A percentile compares a stretch with the other conserved stretches of the same genome.
phyloP scores from a whole-genome alignment of 2,113 vertebrate genomes.

The Pitta sordida region DNA sequence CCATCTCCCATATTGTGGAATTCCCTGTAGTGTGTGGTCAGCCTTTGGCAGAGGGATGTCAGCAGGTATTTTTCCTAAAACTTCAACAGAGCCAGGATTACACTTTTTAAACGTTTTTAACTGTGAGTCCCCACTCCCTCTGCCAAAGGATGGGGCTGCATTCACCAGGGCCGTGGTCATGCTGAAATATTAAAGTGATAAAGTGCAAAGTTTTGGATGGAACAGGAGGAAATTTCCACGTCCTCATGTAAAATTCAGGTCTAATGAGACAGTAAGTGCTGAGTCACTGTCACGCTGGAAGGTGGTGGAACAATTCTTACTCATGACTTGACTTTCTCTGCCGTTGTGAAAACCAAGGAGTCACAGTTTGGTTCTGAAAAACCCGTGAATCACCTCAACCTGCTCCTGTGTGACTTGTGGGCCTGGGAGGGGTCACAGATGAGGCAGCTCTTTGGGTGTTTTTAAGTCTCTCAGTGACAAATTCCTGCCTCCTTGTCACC shows the following conservation, averaged over 20 bases:
- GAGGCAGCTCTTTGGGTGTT: background rate
- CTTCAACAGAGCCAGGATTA: background rate
- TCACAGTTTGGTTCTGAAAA: background rate
- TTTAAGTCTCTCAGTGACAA: background rate
- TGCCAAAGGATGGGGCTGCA: background rate
- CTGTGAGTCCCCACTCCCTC: background rate
- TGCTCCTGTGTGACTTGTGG: rapidly evolving
- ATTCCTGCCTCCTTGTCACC: background rate
- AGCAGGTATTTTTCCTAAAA: background rate
- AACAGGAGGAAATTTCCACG: background rate
- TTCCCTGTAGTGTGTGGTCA: background rate
- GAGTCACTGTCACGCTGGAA: background rate
- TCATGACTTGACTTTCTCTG: background rate
- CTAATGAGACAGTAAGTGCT: background rate
- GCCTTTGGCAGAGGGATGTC: background rate
- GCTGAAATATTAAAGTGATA: background rate
- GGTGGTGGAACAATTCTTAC: background rate
- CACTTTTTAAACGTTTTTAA: rapidly evolving
- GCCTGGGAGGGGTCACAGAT: background rate
- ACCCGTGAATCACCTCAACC: background rate
- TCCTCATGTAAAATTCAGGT: background rate
- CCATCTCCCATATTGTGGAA: rapidly evolving
- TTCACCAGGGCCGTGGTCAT: background rate
- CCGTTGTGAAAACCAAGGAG: background rate
- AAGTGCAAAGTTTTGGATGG: background rate